phyloP scores from a whole-genome alignment of 2,797 vertebrate species.

The Lates japonicus region DNA sequence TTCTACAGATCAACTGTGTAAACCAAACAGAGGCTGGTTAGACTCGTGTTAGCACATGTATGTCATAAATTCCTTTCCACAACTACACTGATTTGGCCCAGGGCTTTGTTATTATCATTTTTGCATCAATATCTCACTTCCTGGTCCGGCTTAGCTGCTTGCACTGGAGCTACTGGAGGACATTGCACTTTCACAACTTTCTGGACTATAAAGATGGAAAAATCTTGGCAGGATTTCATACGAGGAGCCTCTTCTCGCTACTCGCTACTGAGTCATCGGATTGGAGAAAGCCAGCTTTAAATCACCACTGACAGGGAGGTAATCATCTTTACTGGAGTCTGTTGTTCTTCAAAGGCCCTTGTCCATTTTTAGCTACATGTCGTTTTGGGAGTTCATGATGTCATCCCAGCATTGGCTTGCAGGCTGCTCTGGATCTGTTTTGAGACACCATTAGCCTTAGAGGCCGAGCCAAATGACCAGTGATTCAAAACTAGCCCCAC shows the following conservation, averaged over 20 bases:
- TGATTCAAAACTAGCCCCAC: too few species aligned
- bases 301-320: slow-evolving; percentile 56
- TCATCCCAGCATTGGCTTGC: slow-evolving; percentile 56
- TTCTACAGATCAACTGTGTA: slow-evolving; percentile 49
- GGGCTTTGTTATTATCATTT: slow-evolving; percentile 35
- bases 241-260: slow-evolving; percentile 14
- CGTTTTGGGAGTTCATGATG: slow-evolving; percentile 64
- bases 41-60: slow-evolving; percentile 68
- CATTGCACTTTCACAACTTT: slow-evolving; percentile 16
- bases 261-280: slow-evolving; percentile 34
- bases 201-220: slow-evolving; percentile 1
- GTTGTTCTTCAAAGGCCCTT: slow-evolving; percentile 65
- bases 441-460: too few species aligned
- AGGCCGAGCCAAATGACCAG: too few species aligned
- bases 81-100: slow-evolving; percentile 32
- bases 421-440: too few species aligned
- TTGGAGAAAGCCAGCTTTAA: slow-evolving; percentile 36
- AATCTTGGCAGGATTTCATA: slow-evolving; percentile 42
- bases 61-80: slow-evolving; percentile 58
- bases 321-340: slow-evolving; percentile 61
- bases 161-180: slow-evolving; percentile 16
- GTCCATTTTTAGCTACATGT: slow-evolving; percentile 63
- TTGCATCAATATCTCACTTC: slow-evolving; percentile 25
- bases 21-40: slow-evolving; percentile 45
- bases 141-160: slow-evolving; percentile 18